Conservation (phyloP, 2,797 vertebrate species). For the Avahi laniger region DNA sequence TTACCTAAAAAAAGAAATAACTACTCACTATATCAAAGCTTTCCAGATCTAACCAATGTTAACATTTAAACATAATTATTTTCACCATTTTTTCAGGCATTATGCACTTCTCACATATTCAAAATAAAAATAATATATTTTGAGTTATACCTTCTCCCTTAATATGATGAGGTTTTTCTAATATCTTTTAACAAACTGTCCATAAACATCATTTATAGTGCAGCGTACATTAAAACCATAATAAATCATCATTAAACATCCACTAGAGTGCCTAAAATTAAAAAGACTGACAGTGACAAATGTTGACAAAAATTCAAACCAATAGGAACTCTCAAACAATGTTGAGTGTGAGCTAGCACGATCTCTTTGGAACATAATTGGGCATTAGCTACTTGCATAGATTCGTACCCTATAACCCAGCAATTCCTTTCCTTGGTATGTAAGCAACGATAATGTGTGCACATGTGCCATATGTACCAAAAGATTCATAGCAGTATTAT, state of each 20-base stretch:
- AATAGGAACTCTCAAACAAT: not conserved
- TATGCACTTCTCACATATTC: not conserved
- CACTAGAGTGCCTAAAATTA: not conserved
- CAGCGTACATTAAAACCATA: not conserved
- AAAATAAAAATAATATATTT: not conserved
- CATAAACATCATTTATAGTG: not conserved
- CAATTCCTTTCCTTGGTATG: not conserved
- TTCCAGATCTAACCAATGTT: not conserved
- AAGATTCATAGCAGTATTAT: not conserved
- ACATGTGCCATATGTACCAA: not conserved
- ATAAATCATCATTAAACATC: not conserved
- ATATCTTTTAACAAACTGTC: not conserved
- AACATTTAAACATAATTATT: not conserved
- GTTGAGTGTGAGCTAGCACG: not conserved
- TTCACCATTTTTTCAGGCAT: not conserved
- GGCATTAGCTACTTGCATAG: too few species aligned
- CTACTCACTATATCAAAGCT: not conserved
- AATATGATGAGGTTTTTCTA: not conserved
- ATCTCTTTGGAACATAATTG: not conserved
- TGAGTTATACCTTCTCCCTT: not conserved
- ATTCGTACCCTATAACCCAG: not conserved
- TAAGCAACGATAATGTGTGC: not conserved
- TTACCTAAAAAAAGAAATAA: not conserved
- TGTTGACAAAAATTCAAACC: not conserved
- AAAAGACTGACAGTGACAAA: not conserved